Evolutionary conservation across 2,797 vertebrate species (phyloP).

Genomic region (Danio albolineatus): DNA sequence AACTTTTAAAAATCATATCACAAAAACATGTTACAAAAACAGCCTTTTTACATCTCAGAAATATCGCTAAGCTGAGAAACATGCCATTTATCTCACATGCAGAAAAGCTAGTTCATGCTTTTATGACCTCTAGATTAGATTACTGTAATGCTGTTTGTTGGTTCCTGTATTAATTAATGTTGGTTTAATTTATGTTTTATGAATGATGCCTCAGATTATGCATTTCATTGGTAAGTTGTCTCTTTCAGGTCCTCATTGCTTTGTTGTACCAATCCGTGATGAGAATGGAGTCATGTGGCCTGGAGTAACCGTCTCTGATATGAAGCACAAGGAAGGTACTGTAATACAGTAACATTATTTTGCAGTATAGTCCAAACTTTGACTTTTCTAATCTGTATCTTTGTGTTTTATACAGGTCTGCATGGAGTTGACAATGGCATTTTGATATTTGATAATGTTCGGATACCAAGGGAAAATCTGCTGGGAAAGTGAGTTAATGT

Average conservation of each 20-base stretch:
- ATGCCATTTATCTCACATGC: no score
- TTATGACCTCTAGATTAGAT: no score
- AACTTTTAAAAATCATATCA: no score
- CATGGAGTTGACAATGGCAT: conserved; percentile 77
- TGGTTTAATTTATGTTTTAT: not conserved
- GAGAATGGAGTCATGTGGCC: conserved; percentile 65
- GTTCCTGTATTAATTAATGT: no score
- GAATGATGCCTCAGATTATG: not conserved
- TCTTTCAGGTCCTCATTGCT: conserved; percentile 73
- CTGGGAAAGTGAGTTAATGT: conserved; percentile 70
- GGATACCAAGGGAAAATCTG: conserved; percentile 73
- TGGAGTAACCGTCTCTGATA: conserved; percentile 72
- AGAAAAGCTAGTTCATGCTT: no score
- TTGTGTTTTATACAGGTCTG: conserved; percentile 63
- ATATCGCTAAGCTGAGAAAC: no score
- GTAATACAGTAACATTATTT: not conserved
- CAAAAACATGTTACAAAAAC: no score
- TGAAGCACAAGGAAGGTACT: conserved; percentile 76
- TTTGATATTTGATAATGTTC: conserved; percentile 72
- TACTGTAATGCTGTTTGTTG: no score
- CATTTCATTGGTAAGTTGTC: not conserved
- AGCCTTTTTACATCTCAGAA: no score
- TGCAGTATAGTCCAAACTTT: not conserved
- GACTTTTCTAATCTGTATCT: not conserved
- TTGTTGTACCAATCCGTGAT: conserved; percentile 72